phyloP scores from a whole-genome alignment of 1,140 invertebrate genomes.

The Aphaenogaster floridana region DNA sequence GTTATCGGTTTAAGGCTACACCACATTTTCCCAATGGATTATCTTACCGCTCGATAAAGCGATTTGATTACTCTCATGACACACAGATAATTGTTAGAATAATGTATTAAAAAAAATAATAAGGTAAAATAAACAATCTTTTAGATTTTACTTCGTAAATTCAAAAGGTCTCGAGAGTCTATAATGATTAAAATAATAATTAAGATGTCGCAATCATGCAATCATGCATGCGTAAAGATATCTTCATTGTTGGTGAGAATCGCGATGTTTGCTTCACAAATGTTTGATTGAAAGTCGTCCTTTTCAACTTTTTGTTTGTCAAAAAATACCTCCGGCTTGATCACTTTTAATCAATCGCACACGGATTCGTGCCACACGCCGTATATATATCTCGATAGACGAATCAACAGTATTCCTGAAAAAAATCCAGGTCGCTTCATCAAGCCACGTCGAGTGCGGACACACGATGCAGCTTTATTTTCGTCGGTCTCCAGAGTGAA shows the following conservation, averaged over 20 bases:
- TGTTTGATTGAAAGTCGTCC: background rate
- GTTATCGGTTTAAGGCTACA: constrained; percentile 2
- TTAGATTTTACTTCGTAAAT: constrained; percentile 16
- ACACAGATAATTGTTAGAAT: background rate
- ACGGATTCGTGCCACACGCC: background rate
- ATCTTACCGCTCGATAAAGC: constrained; percentile 21
- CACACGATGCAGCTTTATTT: constrained; percentile 29
- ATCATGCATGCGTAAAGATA: background rate
- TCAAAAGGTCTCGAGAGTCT: background rate
- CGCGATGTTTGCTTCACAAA: background rate
- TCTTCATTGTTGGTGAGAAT: background rate
- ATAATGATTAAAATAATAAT: background rate
- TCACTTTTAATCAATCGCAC: background rate
- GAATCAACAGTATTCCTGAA: background rate
- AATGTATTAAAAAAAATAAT: background rate
- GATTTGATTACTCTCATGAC: background rate
- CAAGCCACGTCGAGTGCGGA: background rate
- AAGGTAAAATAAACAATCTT: background rate
- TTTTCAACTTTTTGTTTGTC: background rate
- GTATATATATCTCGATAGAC: background rate
- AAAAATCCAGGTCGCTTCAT: background rate
- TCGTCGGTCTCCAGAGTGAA: background rate
- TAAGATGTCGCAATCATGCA: background rate
- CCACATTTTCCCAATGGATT: background rate
- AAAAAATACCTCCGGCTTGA: background rate